Evolutionary conservation across 2,797 vertebrate species (phyloP).

Genomic region (Luscinia luscinia): DNA sequence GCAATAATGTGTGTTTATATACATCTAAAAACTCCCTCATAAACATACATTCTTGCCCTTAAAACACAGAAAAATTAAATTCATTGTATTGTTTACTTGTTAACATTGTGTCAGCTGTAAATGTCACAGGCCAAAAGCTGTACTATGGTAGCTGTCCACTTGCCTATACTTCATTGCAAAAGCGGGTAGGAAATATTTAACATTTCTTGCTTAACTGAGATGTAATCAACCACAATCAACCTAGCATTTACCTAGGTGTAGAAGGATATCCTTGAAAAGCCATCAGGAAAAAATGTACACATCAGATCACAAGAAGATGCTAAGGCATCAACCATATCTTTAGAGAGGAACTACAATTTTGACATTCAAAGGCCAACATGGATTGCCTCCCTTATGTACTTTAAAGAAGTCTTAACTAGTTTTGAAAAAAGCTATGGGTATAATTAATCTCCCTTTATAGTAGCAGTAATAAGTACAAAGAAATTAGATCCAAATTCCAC

Average conservation of each 20-base stretch:
- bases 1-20: not conserved
- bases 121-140: not conserved
- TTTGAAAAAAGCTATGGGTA: not conserved
- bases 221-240: not conserved
- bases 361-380: not conserved
- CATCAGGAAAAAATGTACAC: not conserved
- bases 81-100: not conserved
- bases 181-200: not conserved
- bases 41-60: not conserved
- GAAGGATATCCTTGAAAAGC: not conserved
- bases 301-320: not conserved
- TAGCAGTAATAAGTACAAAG: not conserved
- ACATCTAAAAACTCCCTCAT: fast-evolving
- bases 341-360: not conserved
- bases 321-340: not conserved
- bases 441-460: not conserved
- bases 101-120: not conserved
- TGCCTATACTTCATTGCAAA: not conserved
- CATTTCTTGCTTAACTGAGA: not conserved
- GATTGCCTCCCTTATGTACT: not conserved
- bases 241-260: not conserved
- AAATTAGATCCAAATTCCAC: not conserved
- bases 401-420: not conserved
- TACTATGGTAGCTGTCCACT: not conserved
- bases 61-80: not conserved